Base-by-base conservation (phyloP, 2,113 vertebrate genomes). In the Daphoenositta chrysoptera region DNA sequence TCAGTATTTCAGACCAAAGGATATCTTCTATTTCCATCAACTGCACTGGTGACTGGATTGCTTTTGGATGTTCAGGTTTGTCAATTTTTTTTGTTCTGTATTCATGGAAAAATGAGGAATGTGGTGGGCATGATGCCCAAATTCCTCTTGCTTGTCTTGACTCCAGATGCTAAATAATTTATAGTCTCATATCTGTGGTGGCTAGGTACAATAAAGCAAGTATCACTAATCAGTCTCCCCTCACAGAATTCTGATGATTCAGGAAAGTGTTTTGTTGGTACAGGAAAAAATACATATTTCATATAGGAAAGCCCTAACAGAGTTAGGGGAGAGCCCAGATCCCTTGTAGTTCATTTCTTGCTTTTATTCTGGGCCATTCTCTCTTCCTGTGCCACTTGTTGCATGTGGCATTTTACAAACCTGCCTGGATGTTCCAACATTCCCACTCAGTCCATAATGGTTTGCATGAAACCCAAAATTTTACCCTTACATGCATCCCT, bases 1-100 rank as follows among this genome's bases (percentile, higher is more conserved):
- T 47, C 94, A 99, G 99, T 94, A 98, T 99, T 98, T 99, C 99
- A 14, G 99, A 99, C 61, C 99, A 99, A 97, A 98, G 98, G 76
- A 98, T 99, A 70, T 75, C 98, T 7, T 98, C 99, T 3, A 95
- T 99, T 71, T 93, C 98, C 30, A 87, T 99, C 88, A 99, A 99
- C 95, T 87, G 93, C 92, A 98, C 99, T 4, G 99, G 99, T 80
- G 99, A 99, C 97, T 99, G 99, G 99, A 99, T 99, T 26, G 98
- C 99, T 23, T 99, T 99, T 26, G 99, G 99, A 14, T 99, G 99
- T 89, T 98, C 99, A 94, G 98, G 99, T 99, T 89, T 24, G 97
- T 97, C 20, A 13, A 4, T 19, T 6, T 60, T 58, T 47, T 72
- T 44, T 14, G 5, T 9, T 77, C 7, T 53, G 4, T 65, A 9